These are phyloP conservation scores for Microhierax caerulescens DNA, from an alignment of 2,797 vertebrate genomes.

Conservation along the genomic window DNA sequence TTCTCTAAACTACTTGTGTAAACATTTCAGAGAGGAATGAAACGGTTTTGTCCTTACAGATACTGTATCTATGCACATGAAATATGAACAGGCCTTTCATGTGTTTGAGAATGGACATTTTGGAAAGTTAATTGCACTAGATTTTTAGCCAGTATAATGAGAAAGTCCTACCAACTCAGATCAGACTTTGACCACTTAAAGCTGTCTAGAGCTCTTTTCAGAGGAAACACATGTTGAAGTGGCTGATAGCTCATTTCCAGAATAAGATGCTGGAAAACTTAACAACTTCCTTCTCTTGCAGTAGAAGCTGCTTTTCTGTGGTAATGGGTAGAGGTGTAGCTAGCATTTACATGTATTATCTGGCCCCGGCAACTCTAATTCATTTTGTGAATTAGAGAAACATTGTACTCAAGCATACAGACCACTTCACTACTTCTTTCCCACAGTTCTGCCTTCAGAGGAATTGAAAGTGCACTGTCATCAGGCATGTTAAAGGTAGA, in stretches of 20 bases:
- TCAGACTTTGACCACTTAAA: background rate
- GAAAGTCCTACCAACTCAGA: background rate
- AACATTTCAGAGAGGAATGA: background rate
- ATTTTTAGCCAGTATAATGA: background rate
- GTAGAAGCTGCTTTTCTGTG: background rate
- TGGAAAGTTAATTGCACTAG: background rate
- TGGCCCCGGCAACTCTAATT: background rate
- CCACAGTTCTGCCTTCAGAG: background rate
- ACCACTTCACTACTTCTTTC: background rate
- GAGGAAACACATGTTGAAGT: background rate
- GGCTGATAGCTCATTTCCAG: background rate
- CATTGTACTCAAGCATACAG: background rate
- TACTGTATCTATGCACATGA: background rate
- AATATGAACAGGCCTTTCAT: background rate
- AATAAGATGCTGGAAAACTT: background rate
- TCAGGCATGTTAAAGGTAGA: background rate
- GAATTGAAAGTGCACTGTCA: background rate
- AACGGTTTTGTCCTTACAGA: background rate
- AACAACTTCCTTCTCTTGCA: background rate
- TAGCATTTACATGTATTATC: background rate
- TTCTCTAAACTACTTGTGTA: background rate
- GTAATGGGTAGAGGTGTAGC: fast-evolving
- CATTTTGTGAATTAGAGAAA: background rate
- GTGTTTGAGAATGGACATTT: background rate
- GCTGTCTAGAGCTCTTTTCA: background rate